A percentile compares a stretch with the other conserved stretches of the same genome.
These are phyloP conservation scores for Hybos culiciformis DNA, from an alignment of 2,888 invertebrate species.

Conservation along the genomic window DNA sequence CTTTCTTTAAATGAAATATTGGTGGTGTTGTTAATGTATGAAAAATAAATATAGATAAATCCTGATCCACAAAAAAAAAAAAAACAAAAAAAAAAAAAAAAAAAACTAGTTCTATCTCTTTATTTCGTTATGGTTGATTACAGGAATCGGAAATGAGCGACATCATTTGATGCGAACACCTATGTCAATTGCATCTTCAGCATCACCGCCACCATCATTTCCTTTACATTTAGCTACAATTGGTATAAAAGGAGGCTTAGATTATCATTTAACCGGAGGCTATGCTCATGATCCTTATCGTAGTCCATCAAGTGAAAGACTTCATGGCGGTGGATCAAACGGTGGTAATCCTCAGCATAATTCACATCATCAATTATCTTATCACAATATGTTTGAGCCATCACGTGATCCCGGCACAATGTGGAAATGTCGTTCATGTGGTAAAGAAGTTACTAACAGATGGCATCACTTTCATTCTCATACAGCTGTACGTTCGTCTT, in stretches of 20 bases:
- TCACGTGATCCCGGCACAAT: conserved; percentile 55
- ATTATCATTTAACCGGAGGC: conserved; percentile 24
- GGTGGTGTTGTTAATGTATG: too few relatives aligned
- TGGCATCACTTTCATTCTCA: conserved; percentile 83
- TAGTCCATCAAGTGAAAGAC: conserved; percentile 19
- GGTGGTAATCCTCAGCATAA: conserved; percentile 25
- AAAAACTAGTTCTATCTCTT: conserved; percentile 3
- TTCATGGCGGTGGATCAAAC: conserved; percentile 7
- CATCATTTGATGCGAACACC: conserved; percentile 28
- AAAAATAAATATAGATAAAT: conserved; percentile 10
- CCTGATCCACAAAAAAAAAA: background rate
- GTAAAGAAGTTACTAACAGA: conserved; percentile 75
- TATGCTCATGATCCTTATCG: conserved; percentile 17
- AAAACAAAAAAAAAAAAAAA: background rate
- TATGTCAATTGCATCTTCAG: conserved; percentile 27
- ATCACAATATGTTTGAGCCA: conserved; percentile 73
- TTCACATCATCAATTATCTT: conserved; percentile 45
- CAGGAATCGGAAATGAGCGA: conserved; percentile 30
- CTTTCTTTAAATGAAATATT: too few relatives aligned
- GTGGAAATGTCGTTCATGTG: conserved; percentile 71
- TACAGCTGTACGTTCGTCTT: conserved; percentile 63
- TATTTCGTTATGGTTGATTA: too few relatives aligned
- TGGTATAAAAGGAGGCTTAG: conserved; percentile 14
- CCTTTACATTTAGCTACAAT: conserved; percentile 27
- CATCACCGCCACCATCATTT: conserved; percentile 30